A percentile compares a stretch with the other conserved stretches of the same genome.
Conservation (phyloP, 2,888 invertebrate species). For the Pandemis cinnamomeana region DNA sequence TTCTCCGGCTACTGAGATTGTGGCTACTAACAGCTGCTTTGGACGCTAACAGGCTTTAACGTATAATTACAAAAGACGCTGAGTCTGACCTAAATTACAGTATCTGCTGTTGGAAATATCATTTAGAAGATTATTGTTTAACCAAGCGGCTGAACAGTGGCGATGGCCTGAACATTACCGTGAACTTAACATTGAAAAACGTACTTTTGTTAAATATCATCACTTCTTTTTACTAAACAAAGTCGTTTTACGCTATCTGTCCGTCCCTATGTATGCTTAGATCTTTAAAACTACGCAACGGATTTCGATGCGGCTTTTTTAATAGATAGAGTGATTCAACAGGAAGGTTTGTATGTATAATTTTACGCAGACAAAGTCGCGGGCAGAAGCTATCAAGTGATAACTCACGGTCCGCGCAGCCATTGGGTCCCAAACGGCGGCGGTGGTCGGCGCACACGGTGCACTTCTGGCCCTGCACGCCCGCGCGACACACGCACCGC, state of each 20-base stretch:
- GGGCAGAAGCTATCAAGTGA: no score
- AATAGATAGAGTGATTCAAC: no score
- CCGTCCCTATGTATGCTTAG: no score
- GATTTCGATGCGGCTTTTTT: no score
- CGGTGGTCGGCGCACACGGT: slow-evolving; percentile 91
- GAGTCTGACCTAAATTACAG: background rate
- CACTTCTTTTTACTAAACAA: no score
- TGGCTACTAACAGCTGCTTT: background rate
- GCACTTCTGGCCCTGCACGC: slow-evolving; percentile 94
- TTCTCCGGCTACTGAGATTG: slow-evolving; percentile 7
- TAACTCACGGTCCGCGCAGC: slow-evolving; percentile 82
- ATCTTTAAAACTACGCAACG: no score
- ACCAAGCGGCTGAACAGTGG: background rate
- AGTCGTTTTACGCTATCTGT: no score
- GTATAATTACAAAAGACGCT: slow-evolving; percentile 13
- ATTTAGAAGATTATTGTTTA: background rate
- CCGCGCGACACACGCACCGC: slow-evolving; percentile 93
- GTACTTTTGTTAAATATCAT: no score
- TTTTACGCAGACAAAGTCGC: no score
- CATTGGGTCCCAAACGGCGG: slow-evolving; percentile 90
- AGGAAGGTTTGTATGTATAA: no score
- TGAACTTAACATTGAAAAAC: no score
- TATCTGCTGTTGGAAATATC: background rate
- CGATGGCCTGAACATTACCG: background rate
- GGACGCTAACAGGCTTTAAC: slow-evolving; percentile 15